These are phyloP conservation scores for Tetrapedia diversipes DNA, from an alignment of 2,888 invertebrate genomes.

Conservation along the genomic window DNA sequence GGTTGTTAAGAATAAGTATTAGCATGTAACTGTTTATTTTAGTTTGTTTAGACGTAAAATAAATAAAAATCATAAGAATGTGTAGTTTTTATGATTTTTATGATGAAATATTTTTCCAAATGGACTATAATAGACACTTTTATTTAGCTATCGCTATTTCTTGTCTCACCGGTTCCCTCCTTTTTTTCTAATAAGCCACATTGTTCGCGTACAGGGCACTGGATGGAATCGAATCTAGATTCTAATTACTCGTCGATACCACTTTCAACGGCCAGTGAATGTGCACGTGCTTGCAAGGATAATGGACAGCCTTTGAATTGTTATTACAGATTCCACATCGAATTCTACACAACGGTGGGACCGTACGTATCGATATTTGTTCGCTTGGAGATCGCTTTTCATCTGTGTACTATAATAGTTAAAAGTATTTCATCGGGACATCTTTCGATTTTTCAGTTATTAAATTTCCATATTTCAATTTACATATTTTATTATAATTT, in stretches of 20 bases:
- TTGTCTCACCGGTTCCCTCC: not conserved
- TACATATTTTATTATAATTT: not conserved
- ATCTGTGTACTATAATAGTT: no score
- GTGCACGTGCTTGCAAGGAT: constrained; percentile 44
- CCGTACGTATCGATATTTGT: constrained; percentile 49
- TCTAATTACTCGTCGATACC: not conserved
- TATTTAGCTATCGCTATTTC: not conserved
- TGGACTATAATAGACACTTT: no score
- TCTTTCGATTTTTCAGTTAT: not conserved
- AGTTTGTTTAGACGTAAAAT: no score
- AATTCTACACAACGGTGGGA: constrained; percentile 44
- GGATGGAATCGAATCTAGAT: not conserved
- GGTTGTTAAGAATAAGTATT: no score
- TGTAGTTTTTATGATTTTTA: no score
- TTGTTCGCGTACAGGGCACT: not conserved
- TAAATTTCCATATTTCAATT: not conserved
- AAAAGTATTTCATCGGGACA: not conserved
- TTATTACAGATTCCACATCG: constrained; percentile 46
- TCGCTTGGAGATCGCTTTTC: no score
- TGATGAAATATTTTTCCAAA: no score
- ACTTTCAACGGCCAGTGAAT: constrained; percentile 45
- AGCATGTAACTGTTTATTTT: no score
- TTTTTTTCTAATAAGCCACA: not conserved
- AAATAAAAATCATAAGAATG: no score
- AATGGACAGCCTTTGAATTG: constrained; percentile 17